A percentile compares a stretch with the other conserved stretches of the same genome.
These are phyloP conservation scores for Cynopterus brachyotis DNA, from an alignment of 2,113 vertebrate genomes.

Conservation along the genomic window DNA sequence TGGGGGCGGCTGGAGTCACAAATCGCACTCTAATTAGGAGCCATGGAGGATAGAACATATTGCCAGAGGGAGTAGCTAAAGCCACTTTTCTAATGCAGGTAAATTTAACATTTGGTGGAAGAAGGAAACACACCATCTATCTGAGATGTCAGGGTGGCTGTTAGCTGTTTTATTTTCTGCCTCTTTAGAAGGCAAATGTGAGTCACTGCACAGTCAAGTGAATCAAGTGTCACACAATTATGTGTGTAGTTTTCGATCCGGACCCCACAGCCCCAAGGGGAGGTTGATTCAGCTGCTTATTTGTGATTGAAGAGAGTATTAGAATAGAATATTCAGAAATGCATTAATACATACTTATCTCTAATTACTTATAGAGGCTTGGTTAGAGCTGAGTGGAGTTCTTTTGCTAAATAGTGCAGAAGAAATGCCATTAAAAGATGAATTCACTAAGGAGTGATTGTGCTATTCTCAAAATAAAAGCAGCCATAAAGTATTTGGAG, in stretches of 20 bases:
- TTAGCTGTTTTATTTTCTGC: background rate
- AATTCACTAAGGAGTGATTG: background rate
- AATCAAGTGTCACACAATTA: background rate
- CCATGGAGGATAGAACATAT: background rate
- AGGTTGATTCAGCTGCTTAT: background rate
- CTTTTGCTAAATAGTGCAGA: background rate
- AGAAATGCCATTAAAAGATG: conserved; percentile 14
- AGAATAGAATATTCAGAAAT: background rate
- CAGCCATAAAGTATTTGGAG: background rate
- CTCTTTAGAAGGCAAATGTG: background rate
- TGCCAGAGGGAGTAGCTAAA: background rate
- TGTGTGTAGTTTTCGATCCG: background rate
- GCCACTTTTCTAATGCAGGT: background rate
- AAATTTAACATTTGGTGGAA: background rate
- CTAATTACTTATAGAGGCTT: background rate
- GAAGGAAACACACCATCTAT: background rate
- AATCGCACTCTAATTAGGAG: background rate
- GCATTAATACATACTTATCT: background rate
- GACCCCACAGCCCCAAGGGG: background rate
- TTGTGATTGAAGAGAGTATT: background rate
- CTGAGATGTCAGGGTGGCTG: background rate
- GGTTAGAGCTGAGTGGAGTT: background rate
- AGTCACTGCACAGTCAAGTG: background rate
- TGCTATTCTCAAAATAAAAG: background rate
- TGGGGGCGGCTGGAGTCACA: background rate